Percentiles rank a stretch among this genome's conserved stretches.
These are phyloP conservation scores for Corythornis vintsioides DNA, from an alignment of 2,113 vertebrate species.

Conservation along the genomic window DNA sequence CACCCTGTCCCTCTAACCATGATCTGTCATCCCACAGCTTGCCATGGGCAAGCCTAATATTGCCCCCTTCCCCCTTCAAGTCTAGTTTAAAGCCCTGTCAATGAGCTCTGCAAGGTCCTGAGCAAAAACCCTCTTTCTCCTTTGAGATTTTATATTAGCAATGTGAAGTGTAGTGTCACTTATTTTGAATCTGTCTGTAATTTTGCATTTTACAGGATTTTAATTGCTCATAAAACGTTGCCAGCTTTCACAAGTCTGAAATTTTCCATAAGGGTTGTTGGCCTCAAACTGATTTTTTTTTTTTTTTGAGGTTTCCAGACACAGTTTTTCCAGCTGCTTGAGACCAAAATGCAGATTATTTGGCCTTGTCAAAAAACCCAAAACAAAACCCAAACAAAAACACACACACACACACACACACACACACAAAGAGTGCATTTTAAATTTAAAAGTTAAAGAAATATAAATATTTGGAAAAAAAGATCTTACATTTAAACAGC, in stretches of 20 bases:
- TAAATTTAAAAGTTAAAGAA: background rate
- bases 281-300: background rate
- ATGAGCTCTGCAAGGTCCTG: background rate
- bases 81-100: background rate
- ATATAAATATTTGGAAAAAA: background rate
- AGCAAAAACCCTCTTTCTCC: background rate
- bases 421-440: background rate
- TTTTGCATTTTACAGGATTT: background rate
- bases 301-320: slow-evolving; percentile 13
- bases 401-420: too few species aligned
- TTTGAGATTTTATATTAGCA: background rate
- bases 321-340: background rate
- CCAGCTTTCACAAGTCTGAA: slow-evolving; percentile 37
- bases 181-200: background rate
- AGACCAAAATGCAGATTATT: background rate
- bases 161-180: background rate
- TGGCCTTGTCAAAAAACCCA: background rate
- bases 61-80: background rate
- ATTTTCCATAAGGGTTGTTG: slow-evolving; percentile 36
- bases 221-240: background rate
- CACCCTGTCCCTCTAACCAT: background rate
- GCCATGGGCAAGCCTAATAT: background rate
- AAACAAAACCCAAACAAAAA: background rate
- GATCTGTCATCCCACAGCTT: background rate
- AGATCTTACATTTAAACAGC: background rate